phyloP scores from a whole-genome alignment of 2,113 vertebrate genomes.

The Zeus faber region DNA sequence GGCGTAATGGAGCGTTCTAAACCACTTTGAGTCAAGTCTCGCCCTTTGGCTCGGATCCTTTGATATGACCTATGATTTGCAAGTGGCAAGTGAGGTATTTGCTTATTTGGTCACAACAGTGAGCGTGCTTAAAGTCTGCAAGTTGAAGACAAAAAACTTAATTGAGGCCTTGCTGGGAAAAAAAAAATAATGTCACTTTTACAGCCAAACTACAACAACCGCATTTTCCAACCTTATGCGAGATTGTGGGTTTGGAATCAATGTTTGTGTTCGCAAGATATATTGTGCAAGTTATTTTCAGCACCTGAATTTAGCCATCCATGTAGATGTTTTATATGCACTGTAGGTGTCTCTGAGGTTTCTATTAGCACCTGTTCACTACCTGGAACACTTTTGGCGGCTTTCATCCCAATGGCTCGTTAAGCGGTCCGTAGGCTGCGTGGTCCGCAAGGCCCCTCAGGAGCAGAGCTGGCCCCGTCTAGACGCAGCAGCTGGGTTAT shows the following conservation, averaged over 20 bases:
- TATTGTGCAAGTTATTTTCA: no score
- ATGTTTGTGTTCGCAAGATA: background rate
- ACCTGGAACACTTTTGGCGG: slow-evolving; percentile 52
- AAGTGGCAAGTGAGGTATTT: slow-evolving; percentile 31
- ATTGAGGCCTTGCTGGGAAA: slow-evolving; percentile 18
- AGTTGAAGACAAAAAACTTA: slow-evolving; percentile 20
- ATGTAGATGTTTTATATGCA: slow-evolving; percentile 9
- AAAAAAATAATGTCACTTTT: slow-evolving; percentile 26
- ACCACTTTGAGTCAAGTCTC: slow-evolving; percentile 24
- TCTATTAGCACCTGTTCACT: slow-evolving; percentile 43
- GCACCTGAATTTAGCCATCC: no score
- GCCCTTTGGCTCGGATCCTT: slow-evolving; percentile 15
- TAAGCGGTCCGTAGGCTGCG: no score
- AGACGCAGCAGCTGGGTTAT: no score
- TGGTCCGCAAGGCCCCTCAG: slow-evolving; percentile 25
- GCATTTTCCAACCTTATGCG: slow-evolving; percentile 13
- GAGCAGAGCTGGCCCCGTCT: no score
- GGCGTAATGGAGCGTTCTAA: slow-evolving; percentile 27
- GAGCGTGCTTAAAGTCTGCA: background rate
- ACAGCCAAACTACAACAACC: slow-evolving; percentile 11
- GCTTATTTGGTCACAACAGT: slow-evolving; percentile 7
- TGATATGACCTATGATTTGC: slow-evolving; percentile 7
- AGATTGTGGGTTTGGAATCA: slow-evolving; percentile 19
- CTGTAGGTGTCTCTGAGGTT: slow-evolving; percentile 28
- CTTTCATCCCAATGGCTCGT: no score